These are phyloP conservation scores for Cladopsammia gracilis DNA, from an alignment of 64 coral and sea anemone species.

Conservation along the genomic window DNA sequence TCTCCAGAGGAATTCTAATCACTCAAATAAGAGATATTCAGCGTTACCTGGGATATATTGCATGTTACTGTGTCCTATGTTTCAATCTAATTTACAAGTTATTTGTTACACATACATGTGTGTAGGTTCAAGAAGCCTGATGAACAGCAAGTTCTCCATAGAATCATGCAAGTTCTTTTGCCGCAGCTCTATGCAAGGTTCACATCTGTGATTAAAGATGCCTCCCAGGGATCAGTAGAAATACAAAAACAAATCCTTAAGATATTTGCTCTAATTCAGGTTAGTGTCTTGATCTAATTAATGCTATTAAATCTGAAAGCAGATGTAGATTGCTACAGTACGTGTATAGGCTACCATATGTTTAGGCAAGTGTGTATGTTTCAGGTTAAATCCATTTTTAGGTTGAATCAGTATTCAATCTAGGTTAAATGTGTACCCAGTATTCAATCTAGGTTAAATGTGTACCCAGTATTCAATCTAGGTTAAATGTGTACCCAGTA, in stretches of 20 bases:
- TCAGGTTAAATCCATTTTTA: not conserved
- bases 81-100: not conserved
- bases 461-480: no score
- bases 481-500: no score
- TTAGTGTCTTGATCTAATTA: not conserved
- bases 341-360: not conserved
- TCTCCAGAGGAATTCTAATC: no score
- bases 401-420: no score
- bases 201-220: conserved; percentile 73
- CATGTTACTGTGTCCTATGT: no score
- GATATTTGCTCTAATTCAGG: conserved; percentile 94
- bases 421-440: no score
- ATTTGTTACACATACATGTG: not conserved
- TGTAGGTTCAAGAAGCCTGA: conserved; percentile 94
- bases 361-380: not conserved
- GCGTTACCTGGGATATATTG: no score
- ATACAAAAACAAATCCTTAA: conserved; percentile 96
- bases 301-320: not conserved
- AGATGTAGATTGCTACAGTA: no score
- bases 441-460: no score
- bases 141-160: conserved; percentile 77
- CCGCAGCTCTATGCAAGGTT: conserved; percentile 82
- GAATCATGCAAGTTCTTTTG: conserved; percentile 78
- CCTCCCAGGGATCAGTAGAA: conserved; percentile 66
- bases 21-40: no score